phyloP scores from a whole-genome alignment of 2,797 vertebrate genomes.

The Leptatherina wallacei region DNA sequence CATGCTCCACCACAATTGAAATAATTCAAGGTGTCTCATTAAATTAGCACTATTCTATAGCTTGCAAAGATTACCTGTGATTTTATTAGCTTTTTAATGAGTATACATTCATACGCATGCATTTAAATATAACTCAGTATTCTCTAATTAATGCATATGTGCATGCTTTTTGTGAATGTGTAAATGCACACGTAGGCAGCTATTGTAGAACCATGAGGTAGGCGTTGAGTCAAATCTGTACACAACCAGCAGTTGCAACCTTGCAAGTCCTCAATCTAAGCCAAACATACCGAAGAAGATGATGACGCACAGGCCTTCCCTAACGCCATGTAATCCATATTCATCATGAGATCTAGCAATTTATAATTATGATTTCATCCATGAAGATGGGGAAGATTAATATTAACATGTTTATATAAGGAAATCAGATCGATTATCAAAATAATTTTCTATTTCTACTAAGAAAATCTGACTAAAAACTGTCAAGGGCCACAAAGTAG shows the following conservation, averaged over 20 bases:
- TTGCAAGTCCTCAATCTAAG: conserved; percentile 43
- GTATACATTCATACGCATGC: background rate
- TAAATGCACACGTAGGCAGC: conserved; percentile 22
- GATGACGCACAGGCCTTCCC: conserved; percentile 71
- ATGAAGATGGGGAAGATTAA: conserved; percentile 28
- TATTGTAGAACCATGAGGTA: conserved; percentile 34
- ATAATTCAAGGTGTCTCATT: conserved; percentile 1
- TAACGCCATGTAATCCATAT: conserved; percentile 49
- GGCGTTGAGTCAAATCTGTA: conserved; percentile 44
- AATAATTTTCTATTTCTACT: conserved; percentile 18
- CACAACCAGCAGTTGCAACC: conserved; percentile 27
- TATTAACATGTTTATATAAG: conserved; percentile 38
- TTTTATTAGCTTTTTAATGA: conserved; percentile 6
- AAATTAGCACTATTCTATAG: background rate
- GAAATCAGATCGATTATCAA: conserved; percentile 19
- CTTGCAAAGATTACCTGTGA: background rate
- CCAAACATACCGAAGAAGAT: conserved; percentile 39
- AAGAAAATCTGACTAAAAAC: conserved; percentile 16
- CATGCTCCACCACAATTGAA: background rate
- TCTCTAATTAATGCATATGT: conserved; percentile 1
- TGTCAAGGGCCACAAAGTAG: background rate
- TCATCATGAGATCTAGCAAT: conserved; percentile 41
- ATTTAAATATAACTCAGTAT: conserved; percentile 32
- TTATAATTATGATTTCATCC: conserved; percentile 44
- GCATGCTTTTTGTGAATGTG: conserved; percentile 10